phyloP scores from a whole-genome alignment of 2,888 invertebrate genomes.

The Cerceris ruficornis region DNA sequence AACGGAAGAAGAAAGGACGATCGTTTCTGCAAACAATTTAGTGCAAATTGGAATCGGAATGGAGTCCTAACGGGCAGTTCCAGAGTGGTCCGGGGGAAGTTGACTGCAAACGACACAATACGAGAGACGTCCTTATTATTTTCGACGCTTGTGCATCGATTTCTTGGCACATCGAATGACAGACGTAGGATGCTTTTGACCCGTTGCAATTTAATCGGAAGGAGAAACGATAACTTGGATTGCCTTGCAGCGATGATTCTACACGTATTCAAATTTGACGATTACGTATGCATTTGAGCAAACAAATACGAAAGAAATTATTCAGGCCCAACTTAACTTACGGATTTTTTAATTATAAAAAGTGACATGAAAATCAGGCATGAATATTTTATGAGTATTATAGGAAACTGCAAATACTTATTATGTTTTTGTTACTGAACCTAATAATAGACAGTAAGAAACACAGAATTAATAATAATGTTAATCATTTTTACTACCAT shows the following conservation, averaged over 20 bases:
- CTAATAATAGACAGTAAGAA: no score
- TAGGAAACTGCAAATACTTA: no score
- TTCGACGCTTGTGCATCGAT: slow-evolving; percentile 30
- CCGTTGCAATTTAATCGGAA: neutral
- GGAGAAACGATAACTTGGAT: neutral
- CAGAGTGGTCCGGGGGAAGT: slow-evolving; percentile 9
- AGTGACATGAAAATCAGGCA: no score
- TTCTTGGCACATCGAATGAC: slow-evolving; percentile 33
- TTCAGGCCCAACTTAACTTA: no score
- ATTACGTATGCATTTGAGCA: no score
- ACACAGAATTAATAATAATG: no score
- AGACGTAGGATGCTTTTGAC: neutral
- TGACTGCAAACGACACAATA: slow-evolving; percentile 32
- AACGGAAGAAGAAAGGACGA: slow-evolving; percentile 34
- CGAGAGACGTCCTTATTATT: slow-evolving; percentile 45
- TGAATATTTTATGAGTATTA: no score
- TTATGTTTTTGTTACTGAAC: no score
- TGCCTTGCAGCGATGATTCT: neutral
- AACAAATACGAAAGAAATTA: no score
- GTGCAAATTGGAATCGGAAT: slow-evolving; percentile 65
- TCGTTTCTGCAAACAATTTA: slow-evolving; percentile 67
- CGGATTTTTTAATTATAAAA: no score
- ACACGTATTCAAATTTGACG: no score
- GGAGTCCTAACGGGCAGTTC: slow-evolving; percentile 57
- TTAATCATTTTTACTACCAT: no score